Evolutionary conservation across 2,113 vertebrate species (phyloP), one percentile per base, ranked within the genome.

Genomic region (Zapus hudsonius): DNA sequence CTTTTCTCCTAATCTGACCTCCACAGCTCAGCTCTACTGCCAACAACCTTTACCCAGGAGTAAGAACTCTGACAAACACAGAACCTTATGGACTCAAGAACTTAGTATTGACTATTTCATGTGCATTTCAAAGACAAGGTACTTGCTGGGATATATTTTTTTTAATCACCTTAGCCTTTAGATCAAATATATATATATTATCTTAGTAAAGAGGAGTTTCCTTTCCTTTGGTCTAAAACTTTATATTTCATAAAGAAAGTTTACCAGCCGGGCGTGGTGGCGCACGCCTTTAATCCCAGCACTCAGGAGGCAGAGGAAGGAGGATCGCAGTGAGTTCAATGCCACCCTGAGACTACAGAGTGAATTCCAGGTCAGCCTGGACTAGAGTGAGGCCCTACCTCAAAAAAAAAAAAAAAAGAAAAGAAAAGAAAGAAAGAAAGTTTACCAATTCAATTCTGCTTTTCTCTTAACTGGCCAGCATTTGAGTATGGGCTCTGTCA

Each of bases 121-220:
- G 31, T 38, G 63, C 27, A 42, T 79, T 72, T 52, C 70, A 94
- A 87, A 75, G 74, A 44, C n/a, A 88, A 92, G 70, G 67, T 84
- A 86, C 31, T 75, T 57, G 69, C 10, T 23, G 44, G 57, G 13
- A 17, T 25, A n/a, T n/a, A n/a, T 52, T 52, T 52, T 13, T 52
- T 52, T 52, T 52, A 52, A 52, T 36, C 27, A 20, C 16, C 27
- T 61, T 89, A n/a, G 29, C 47, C 79, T 94, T 82, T 42, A 27
- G 76, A 81, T 38, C 67, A 93, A 66, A 69, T 63, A 42, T 9
- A 36, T 9, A 36, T 8, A n/a, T 88, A 82, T 63, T 90, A 57
- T 86, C 44, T 74, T 88, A 47, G 29, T 87, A 64, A 61, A 69
- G 5, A 74, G 4, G 78, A 1, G 25, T 69, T 69, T 57, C 33